Base-by-base conservation (phyloP, 2,888 invertebrate species). In the Caenorhabditis angaria region DNA sequence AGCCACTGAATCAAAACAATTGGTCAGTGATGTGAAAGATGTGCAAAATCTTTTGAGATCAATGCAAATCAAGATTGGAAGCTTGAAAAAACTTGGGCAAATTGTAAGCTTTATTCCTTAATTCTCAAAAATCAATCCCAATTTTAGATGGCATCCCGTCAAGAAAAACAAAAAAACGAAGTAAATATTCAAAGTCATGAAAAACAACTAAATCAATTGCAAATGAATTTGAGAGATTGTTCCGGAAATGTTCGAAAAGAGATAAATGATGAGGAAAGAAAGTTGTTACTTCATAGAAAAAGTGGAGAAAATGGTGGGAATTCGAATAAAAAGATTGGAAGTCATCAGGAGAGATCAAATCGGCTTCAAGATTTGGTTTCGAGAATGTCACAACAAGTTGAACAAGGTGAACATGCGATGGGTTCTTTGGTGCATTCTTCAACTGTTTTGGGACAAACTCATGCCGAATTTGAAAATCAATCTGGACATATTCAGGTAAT, bases 361-460 rank as follows among this genome's bases (percentile, higher is more conserved):
- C 60, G 70, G 5, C 61, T 80, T 8, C 61, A 70, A 32, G 76
- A 77, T 22, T 56, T 84, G 41, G 77, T 84, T n/a, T 47, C 67
- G 1, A 73, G 65, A 64, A 83, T 83, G 81, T 64, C 75, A 14
- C 74, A 81, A 47, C 76, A 74, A 67, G 82, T 83, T 32, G 64
- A 71, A 24, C 69, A 73, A 35, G 64, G 73, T n/a, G 79, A 79
- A 60, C 91, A 92, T 58, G 94, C 95, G 0, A 89, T 95, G 71
- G 93, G 94, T 71, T 92, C 91, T 22, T 89, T 97, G 75, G 89
- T 91, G 90, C 87, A 91, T 89, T 83, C 77, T 3, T 88, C 88
- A 81, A 65, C 82, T 78, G 63, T 88, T 83, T 58, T 86, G 12
- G 66, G 73, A 10, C 80, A 83, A 53, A 83, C 85, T 28, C 80